Evolutionary conservation across 2,888 invertebrate genomes (phyloP).

Genomic region (Ametastegia equiseti): DNA sequence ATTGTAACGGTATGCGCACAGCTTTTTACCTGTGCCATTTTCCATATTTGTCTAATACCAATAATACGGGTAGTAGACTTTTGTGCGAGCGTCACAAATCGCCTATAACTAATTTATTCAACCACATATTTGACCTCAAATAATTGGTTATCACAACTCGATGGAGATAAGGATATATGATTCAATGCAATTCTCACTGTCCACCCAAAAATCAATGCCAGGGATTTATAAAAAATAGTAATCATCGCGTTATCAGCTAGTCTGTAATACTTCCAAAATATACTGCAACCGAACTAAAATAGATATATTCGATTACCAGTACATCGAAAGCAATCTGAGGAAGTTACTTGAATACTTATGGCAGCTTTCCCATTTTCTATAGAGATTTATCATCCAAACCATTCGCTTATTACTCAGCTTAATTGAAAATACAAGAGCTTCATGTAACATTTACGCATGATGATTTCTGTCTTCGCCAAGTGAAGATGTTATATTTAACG

Average conservation of each 20-base stretch:
- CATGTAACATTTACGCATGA: neutral
- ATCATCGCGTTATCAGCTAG: neutral
- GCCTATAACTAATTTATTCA: constrained; percentile 14
- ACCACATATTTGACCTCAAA: neutral
- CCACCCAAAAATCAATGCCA: neutral
- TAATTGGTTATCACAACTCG: neutral
- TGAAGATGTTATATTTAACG: constrained; percentile 13
- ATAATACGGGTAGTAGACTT: constrained; percentile 1
- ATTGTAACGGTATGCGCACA: constrained; percentile 24
- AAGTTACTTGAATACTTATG: neutral
- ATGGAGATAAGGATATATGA: neutral
- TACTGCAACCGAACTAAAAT: constrained; percentile 59
- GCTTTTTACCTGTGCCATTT: constrained; percentile 10
- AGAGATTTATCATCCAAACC: neutral
- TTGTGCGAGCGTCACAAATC: neutral
- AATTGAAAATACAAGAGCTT: neutral
- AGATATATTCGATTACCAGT: constrained; percentile 59
- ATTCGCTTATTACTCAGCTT: neutral
- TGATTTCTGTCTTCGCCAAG: constrained; percentile 11
- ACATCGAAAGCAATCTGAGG: neutral
- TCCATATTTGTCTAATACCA: constrained; percentile 19
- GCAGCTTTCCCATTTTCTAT: neutral
- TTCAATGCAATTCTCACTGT: neutral
- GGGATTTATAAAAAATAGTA: neutral
- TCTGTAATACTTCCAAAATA: neutral